Base-by-base conservation (phyloP, 2,797 vertebrate species). In the Anabas testudineus region DNA sequence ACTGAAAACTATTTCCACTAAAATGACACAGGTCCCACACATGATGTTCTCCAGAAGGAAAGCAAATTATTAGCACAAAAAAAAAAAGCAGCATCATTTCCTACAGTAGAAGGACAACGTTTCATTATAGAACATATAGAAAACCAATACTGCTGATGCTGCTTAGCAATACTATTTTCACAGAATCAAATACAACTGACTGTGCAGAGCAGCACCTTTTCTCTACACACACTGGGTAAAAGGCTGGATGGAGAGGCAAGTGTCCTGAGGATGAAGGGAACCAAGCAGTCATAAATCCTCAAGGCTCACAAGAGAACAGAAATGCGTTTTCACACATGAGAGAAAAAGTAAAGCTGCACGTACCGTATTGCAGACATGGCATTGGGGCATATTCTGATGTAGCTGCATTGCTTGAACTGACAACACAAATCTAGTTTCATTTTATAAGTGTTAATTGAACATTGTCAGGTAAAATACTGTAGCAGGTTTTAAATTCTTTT, bases 211-310 rank as follows among this genome's bases (percentile, higher is more conserved):
- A 30, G 26, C 55, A 13, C 10, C n/a, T 30, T 77, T 81, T 62
- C 28, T 70, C 60, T 61, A 28, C 62, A 45, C 56, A 68, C 14
- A 14, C 19, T 32, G 36, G 41, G 62, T n/a, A n/a, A 62, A 43
- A 67, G 42, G 54, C 59, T 42, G 42, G 49, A 64, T 21, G 16
- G 26, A 30, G 58, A 67, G 67, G 32, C 22, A 18, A 62, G 53
- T 59, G 65, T 71, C 62, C 57, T 62, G 58, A 76, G 58, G 74
- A 74, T 78, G 60, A 80, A 73, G 66, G 51, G 16, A 47, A 67
- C 39, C 42, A 22, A 64, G 62, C 43, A 54, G 37, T 54, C 49
- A 58, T 70, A 67, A 78, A 82, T 76, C 67, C 48, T 53, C 19
- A 2, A 1, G 5, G 47, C 52, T 14, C 70, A 58, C 37, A 28